phyloP scores from a whole-genome alignment of 2,888 invertebrate species.

The Drosophila barbarae region DNA sequence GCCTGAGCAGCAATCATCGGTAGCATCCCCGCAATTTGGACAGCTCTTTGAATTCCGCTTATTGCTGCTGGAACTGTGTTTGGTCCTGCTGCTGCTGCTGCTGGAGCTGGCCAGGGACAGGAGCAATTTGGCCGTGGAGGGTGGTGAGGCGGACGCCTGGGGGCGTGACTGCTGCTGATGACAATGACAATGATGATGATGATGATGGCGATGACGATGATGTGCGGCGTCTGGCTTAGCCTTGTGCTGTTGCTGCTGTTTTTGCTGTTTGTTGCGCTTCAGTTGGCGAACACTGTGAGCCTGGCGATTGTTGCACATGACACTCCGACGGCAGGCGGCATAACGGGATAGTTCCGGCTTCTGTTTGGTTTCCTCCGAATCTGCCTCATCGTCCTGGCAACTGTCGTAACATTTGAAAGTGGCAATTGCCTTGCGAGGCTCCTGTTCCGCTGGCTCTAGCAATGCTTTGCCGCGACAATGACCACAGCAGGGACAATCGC shows the following conservation, averaged over 20 bases:
- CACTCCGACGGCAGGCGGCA: constrained; percentile 65
- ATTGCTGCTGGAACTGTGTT: constrained; percentile 15
- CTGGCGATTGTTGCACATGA: constrained; percentile 69
- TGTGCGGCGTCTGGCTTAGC: constrained; percentile 25
- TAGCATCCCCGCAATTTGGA: constrained; percentile 35
- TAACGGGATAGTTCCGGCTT: constrained; percentile 46
- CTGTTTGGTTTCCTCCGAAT: constrained; percentile 18
- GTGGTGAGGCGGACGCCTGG: constrained; percentile 40
- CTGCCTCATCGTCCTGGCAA: constrained; percentile 48
- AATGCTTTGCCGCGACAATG: constrained; percentile 55
- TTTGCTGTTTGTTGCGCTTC: constrained; percentile 64
- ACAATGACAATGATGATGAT: constrained; percentile 25
- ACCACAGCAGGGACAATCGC: constrained; percentile 73
- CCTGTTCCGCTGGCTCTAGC: constrained; percentile 1
- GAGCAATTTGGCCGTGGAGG: constrained; percentile 63
- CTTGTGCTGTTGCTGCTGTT: constrained; percentile 35
- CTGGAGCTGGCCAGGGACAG: constrained; percentile 58
- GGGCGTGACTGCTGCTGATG: constrained; percentile 27
- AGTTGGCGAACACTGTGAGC: constrained; percentile 67
- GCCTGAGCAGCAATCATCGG: constrained; percentile 42
- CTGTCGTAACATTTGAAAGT: constrained; percentile 65
- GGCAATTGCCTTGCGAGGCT: constrained; percentile 29
- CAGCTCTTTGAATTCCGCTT: constrained; percentile 32
- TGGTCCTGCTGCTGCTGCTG: not conserved
- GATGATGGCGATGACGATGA: constrained; percentile 25